Evolutionary conservation across 2,888 invertebrate species (phyloP).

Genomic region (Clivina fossor): DNA sequence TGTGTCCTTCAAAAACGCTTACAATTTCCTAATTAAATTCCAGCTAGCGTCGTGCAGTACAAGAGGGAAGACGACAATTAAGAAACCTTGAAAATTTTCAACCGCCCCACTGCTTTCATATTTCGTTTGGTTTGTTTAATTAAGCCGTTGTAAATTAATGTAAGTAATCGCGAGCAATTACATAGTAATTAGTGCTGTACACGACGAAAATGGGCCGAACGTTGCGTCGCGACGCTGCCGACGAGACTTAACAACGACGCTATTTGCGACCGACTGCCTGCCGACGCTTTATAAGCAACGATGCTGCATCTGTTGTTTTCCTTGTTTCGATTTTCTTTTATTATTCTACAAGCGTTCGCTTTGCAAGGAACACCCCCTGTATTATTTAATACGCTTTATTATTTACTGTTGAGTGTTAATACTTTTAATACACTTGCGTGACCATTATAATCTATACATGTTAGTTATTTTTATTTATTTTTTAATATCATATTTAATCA

Average conservation of each 20-base stretch:
- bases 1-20: constrained; percentile 7
- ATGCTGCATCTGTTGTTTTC: not conserved
- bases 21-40: constrained; percentile 29
- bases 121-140: constrained; percentile 31
- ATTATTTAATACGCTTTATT: not conserved
- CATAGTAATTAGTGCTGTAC: constrained; percentile 27
- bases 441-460: too few relatives aligned
- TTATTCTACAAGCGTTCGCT: constrained; percentile 8
- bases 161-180: constrained; percentile 30
- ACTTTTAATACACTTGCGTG: too few relatives aligned
- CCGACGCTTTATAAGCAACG: not conserved
- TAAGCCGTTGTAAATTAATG: constrained; percentile 30
- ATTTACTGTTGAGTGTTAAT: not conserved
- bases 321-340: constrained; percentile 22
- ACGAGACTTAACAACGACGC: constrained; percentile 16
- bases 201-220: too few relatives aligned
- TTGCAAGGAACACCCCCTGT: not conserved
- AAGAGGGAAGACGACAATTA: too few relatives aligned
- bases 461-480: too few relatives aligned
- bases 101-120: constrained; percentile 29
- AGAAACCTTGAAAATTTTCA: constrained; percentile 28
- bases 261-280: not conserved
- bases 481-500: too few relatives aligned
- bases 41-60: too few relatives aligned
- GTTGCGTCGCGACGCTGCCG: not conserved